Conservation (phyloP, 2,888 invertebrate genomes). For the Seladonia tumulorum region DNA sequence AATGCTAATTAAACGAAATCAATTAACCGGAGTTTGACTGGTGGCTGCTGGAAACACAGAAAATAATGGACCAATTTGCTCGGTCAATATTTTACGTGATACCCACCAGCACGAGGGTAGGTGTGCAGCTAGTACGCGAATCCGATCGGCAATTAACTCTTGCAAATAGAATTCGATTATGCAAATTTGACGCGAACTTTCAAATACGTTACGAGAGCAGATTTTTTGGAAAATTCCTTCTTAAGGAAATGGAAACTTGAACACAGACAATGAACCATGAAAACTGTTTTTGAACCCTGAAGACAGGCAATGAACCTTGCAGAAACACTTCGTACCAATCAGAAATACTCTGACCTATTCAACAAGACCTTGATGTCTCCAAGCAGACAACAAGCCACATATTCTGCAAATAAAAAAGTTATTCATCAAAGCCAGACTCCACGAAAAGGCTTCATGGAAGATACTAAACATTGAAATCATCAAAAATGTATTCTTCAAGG, state of each 20-base stretch:
- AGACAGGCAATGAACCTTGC: background rate
- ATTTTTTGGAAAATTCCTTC: background rate
- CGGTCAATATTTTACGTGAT: constrained; percentile 1
- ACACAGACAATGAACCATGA: background rate
- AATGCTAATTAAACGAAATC: background rate
- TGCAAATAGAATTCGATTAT: background rate
- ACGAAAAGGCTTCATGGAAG: background rate
- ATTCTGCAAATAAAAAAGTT: background rate
- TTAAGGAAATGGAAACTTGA: background rate
- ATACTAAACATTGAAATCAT: too few species aligned
- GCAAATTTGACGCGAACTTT: background rate
- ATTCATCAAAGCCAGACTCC: background rate
- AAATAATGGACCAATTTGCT: background rate
- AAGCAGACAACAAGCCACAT: background rate
- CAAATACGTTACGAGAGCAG: background rate
- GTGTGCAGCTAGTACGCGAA: background rate
- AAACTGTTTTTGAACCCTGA: background rate
- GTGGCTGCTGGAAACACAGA: background rate
- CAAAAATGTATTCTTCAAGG: too few species aligned
- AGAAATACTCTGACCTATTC: background rate
- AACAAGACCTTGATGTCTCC: background rate
- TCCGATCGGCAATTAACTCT: background rate
- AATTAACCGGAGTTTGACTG: background rate
- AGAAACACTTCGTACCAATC: background rate
- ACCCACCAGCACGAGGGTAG: background rate